Evolutionary conservation across 2,888 invertebrate genomes (phyloP).

Genomic region (Blera fallax): DNA sequence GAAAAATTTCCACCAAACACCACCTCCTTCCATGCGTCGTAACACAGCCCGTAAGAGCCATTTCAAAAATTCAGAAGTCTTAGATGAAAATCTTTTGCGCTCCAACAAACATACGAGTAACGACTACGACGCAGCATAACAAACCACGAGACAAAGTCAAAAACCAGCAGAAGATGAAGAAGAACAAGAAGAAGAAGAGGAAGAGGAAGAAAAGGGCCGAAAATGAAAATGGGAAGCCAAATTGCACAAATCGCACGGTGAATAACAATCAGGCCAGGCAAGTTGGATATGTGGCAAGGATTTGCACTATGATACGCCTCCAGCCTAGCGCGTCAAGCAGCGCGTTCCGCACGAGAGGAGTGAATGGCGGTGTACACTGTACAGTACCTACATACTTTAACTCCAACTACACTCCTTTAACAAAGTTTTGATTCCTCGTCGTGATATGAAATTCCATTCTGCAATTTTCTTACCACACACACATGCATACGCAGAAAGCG

Average conservation of each 20-base stretch:
- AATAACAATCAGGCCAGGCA: constrained; percentile 50
- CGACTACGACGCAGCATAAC: background rate
- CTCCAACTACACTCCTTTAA: background rate
- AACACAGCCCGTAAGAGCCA: constrained; percentile 2
- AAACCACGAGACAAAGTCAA: background rate
- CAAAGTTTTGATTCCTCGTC: constrained; percentile 67
- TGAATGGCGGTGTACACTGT: background rate
- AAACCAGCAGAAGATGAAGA: too few species aligned
- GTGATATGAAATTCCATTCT: constrained; percentile 69
- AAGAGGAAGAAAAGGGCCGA: background rate
- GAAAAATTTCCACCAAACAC: background rate
- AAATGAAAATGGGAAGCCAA: constrained; percentile 54
- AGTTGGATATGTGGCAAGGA: constrained; percentile 45
- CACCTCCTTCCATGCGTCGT: background rate
- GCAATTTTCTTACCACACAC: constrained; percentile 47
- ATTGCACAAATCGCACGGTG: constrained; percentile 66
- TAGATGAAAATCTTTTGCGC: constrained; percentile 43
- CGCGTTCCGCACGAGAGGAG: constrained; percentile 37
- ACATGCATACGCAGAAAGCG: background rate
- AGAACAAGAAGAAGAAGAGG: background rate
- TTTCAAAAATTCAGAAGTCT: constrained; percentile 62
- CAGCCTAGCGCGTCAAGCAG: constrained; percentile 57
- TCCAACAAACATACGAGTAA: constrained; percentile 16
- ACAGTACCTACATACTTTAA: too few species aligned
- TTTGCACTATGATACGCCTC: constrained; percentile 65